phyloP scores from a whole-genome alignment of 2,113 vertebrate species.

The Serinus canaria region DNA sequence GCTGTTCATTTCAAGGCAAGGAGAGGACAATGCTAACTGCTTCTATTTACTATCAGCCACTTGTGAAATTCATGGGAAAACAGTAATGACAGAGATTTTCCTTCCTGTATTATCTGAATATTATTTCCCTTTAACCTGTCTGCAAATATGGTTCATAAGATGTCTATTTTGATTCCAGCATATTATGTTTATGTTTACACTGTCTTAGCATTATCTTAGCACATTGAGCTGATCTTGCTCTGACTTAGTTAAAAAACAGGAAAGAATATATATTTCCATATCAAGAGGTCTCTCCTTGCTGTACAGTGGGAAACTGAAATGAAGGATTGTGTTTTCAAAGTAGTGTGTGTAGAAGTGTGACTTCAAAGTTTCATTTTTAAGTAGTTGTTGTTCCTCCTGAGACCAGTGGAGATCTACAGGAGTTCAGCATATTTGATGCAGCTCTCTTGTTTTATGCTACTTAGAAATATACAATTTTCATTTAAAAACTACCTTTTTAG shows the following conservation, averaged over 20 bases:
- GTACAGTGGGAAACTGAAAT: neutral
- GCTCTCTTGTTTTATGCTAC: neutral
- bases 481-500: neutral
- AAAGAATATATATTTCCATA: neutral
- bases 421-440: neutral
- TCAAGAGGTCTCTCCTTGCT: neutral
- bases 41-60: neutral
- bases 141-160: neutral
- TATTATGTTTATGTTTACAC: neutral
- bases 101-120: neutral
- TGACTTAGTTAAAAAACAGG: neutral
- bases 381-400: neutral
- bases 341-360: neutral
- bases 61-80: neutral
- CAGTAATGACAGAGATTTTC: neutral
- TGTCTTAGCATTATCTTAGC: neutral
- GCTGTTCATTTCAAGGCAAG: neutral
- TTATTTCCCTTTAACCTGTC: neutral
- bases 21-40: neutral
- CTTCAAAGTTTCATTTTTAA: neutral
- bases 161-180: neutral
- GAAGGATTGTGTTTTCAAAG: neutral
- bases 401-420: neutral
- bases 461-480: neutral
- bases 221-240: neutral